Evolutionary conservation across 2,888 invertebrate genomes (phyloP).

Genomic region (Cerastis leucographa): DNA sequence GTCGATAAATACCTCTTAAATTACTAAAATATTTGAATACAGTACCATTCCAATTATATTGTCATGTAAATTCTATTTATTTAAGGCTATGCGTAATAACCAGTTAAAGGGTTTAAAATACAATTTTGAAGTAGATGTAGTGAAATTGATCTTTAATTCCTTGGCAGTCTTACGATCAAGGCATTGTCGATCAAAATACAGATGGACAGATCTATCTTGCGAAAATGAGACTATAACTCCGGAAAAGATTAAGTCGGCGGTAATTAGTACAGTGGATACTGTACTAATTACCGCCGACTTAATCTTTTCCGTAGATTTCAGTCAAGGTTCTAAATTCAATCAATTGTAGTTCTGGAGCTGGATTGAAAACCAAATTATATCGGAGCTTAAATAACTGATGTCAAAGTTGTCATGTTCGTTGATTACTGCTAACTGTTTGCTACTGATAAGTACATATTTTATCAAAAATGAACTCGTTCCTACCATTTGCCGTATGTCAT

Average conservation of each 20-base stretch:
- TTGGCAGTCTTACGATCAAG: neutral
- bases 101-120: neutral
- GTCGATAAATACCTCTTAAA: neutral
- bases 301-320: neutral
- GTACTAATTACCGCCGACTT: too few species aligned
- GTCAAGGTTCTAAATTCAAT: neutral
- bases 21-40: conserved; percentile 23
- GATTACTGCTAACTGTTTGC: too few species aligned
- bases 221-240: neutral
- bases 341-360: neutral
- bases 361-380: neutral
- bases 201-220: neutral
- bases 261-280: too few species aligned
- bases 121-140: neutral
- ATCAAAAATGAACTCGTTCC: too few species aligned
- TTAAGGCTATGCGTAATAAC: neutral
- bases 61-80: conserved; percentile 40
- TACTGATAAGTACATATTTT: too few species aligned
- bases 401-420: too few species aligned
- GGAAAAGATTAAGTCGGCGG: too few species aligned
- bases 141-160: neutral
- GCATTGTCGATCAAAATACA: neutral
- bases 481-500: too few species aligned
- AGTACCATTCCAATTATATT: conserved; percentile 8
- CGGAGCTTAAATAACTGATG: too few species aligned